phyloP scores from a whole-genome alignment of 2,888 invertebrate genomes.

The Bombylius discolor region DNA sequence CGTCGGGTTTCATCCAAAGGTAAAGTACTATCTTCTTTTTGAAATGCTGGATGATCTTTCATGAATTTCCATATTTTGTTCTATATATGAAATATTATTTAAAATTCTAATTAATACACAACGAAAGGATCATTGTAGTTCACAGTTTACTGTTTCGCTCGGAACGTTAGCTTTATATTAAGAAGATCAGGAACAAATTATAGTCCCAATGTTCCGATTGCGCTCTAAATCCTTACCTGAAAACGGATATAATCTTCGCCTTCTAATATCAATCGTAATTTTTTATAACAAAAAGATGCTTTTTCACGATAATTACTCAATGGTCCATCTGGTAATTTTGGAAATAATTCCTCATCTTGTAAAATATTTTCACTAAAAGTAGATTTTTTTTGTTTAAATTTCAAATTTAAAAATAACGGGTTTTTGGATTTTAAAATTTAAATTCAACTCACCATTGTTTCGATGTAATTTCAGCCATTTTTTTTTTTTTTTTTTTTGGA shows the following conservation, averaged over 20 bases:
- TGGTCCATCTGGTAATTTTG: conserved; percentile 49
- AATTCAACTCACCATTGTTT: too few species aligned
- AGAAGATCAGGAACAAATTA: too few species aligned
- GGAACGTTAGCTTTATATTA: too few species aligned
- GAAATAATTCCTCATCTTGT: conserved; percentile 36
- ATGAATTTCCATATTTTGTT: conserved; percentile 44
- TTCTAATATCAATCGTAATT: conserved; percentile 41
- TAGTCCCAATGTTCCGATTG: too few species aligned
- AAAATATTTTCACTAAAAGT: conserved; percentile 17
- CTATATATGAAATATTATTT: too few species aligned
- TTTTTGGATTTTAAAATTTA: too few species aligned
- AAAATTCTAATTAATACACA: too few species aligned
- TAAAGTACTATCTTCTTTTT: conserved; percentile 37
- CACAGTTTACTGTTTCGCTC: too few species aligned
- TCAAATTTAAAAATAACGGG: background rate
- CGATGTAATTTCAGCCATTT: background rate
- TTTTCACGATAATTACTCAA: conserved; percentile 48
- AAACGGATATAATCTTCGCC: conserved; percentile 40
- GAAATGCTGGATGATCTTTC: conserved; percentile 46
- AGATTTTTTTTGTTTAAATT: background rate
- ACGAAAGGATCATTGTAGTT: too few species aligned
- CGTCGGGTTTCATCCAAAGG: conserved; percentile 37
- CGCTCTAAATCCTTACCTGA: conserved; percentile 31
- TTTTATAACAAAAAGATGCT: conserved; percentile 56
- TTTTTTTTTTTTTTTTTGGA: background rate